Base-by-base conservation (phyloP, 2,888 invertebrate species). In the Apamea anceps region DNA sequence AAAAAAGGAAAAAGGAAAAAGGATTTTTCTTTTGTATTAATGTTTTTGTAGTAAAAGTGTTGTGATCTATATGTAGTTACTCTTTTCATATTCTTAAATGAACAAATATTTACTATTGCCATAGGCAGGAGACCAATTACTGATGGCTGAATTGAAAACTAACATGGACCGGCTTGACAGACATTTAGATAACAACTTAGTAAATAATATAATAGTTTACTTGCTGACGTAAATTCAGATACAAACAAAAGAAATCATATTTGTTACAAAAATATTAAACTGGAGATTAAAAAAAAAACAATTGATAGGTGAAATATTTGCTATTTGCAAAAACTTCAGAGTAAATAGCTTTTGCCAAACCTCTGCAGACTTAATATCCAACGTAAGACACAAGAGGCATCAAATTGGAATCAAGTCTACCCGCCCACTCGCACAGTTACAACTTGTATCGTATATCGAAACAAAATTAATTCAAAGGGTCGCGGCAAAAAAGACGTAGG, bases 401-500 rank as follows among this genome's bases (percentile, higher is more conserved):
- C 32, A 75, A 75, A 78, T 86, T 73, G 60, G 8, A 75, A 67
- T 67, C 32, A 28, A 10, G 37, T 25, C 51, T 37, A 54, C 78
- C 74, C 74, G 21, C 77, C 77, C 21, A 60, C 73, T 84, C 28
- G 57, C n/a, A 65, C 48, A 80, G 60, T 75, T 83, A 86, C 65
- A 80, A 85, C n/a, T 80, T 82, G 60, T 79, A 67, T 65, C 54
- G 54, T 83, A 77, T 79, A 79, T 86, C 60, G 77, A 79, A 86
- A 77, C 65, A 67, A 77, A 81, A 84, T 85, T 85, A 80, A 77
- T 77, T 65, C 68, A 67, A 84, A 72, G 75, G 85, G 78, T 65
- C 21, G 51, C 42, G 21, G 62, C 66, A 87, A 86, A 84, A 87
- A 85, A 84, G 5, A 67, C 73, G 42, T 73, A 25, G 15, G 32